phyloP scores from a whole-genome alignment of 2,888 invertebrate species.

The Peribatodes rhomboidaria region DNA sequence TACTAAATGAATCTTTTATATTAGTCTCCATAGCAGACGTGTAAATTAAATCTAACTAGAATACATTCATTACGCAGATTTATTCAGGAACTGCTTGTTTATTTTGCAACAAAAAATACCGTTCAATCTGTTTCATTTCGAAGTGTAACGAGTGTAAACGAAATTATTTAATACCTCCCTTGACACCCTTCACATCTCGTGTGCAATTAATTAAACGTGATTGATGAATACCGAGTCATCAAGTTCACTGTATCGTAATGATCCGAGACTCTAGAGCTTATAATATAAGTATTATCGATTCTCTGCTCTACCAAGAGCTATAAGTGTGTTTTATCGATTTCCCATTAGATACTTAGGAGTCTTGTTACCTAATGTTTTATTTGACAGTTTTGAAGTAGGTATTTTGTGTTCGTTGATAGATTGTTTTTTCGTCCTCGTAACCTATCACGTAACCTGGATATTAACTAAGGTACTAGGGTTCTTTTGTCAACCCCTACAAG shows the following conservation, averaged over 20 bases:
- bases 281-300: neutral
- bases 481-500: too few relatives aligned
- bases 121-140: neutral
- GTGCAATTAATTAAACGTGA: slow-evolving; percentile 22
- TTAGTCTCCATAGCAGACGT: neutral
- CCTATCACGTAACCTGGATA: neutral
- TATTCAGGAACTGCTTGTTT: too few relatives aligned
- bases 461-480: too few relatives aligned
- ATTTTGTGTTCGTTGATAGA: neutral
- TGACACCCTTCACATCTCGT: slow-evolving; percentile 12
- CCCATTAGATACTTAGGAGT: neutral
- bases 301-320: neutral
- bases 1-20: slow-evolving; percentile 4
- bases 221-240: slow-evolving; percentile 11
- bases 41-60: neutral
- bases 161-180: slow-evolving; percentile 7
- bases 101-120: neutral
- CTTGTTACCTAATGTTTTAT: slow-evolving; percentile 2
- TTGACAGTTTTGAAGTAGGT: too few relatives aligned
- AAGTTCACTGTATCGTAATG: slow-evolving; percentile 16
- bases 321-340: slow-evolving; percentile 6
- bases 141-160: neutral
- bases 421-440: neutral
- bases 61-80: too few relatives aligned
- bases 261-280: neutral